Percentiles rank a stretch among this genome's conserved stretches.
phyloP scores from a whole-genome alignment of 2,888 invertebrate species.

The Tryphoninae sp. region DNA sequence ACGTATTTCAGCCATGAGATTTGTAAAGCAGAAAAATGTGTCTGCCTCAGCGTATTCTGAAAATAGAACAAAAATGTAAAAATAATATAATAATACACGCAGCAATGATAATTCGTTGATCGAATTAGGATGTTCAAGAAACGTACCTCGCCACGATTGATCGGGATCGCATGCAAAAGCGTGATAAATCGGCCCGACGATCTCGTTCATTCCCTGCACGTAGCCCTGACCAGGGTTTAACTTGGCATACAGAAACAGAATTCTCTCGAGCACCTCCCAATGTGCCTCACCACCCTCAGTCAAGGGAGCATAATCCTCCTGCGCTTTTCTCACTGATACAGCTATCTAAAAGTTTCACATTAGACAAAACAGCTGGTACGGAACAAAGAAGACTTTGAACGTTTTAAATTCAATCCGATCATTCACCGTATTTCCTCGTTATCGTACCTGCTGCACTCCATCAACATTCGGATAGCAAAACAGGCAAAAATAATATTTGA shows the following conservation, averaged over 20 bases:
- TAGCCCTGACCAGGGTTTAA: slow-evolving; percentile 98
- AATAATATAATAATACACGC: not conserved
- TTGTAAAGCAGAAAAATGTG: slow-evolving; percentile 99
- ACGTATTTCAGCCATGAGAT: slow-evolving; percentile 98
- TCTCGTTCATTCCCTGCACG: slow-evolving; percentile 99
- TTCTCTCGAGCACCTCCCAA: slow-evolving; percentile 99
- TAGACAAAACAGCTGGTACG: slow-evolving; percentile 3
- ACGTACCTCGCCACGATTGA: slow-evolving; percentile 88
- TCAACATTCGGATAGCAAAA: slow-evolving; percentile 44
- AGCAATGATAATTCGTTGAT: not conserved
- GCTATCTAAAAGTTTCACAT: slow-evolving; percentile 82
- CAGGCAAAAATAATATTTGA: slow-evolving; percentile 29
- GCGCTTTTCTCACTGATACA: slow-evolving; percentile 89
- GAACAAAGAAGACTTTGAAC: slow-evolving; percentile 29
- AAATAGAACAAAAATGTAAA: slow-evolving; percentile 66
- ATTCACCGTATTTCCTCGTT: slow-evolving; percentile 25
- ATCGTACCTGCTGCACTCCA: slow-evolving; percentile 77
- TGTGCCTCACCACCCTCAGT: slow-evolving; percentile 97
- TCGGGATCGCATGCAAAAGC: slow-evolving; percentile 96
- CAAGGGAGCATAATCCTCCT: slow-evolving; percentile 91
- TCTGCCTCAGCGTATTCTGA: slow-evolving; percentile 97
- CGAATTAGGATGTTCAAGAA: not conserved
- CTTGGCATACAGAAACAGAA: slow-evolving; percentile 98
- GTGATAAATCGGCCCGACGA: slow-evolving; percentile 98
- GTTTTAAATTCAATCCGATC: slow-evolving; percentile 18